Base-by-base conservation (phyloP, 2,888 invertebrate species). In the Rhamphomyia laevipes region DNA sequence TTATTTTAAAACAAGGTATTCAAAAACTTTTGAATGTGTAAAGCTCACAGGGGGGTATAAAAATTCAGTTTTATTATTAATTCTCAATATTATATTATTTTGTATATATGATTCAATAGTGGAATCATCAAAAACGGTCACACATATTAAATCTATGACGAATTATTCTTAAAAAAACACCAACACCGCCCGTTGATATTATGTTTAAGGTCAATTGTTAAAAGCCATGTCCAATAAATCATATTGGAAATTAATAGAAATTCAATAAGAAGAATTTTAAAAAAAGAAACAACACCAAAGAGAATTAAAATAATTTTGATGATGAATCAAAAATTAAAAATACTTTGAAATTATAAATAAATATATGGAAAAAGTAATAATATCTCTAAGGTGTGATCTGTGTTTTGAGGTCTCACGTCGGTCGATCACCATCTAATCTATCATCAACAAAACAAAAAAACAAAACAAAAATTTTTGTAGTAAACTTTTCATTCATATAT, bases 351-450 rank as follows among this genome's bases (percentile, higher is more conserved):
- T n/a, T n/a, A n/a, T 10, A 4, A 9, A 16, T 7, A 40, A 18
- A 40, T 10, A 17, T 10, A 17, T 17, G 4, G 17, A 35, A 37
- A 18, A 40, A 18, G 6, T 13, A 35, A 13, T 18, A 40, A 18
- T 12, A 40, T 18, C 13, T n/a, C 13, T 18, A 37, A 40, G 40
- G 40, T 40, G 42, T 45, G 45, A 49, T 49, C 45, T 37, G 45
- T 49, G 45, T 49, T 49, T 49, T 45, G 49, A 43, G 49, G 49
- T 27, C 49, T 45, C 45, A 49, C 42, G 45, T 49, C 45, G 49
- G 41, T 45, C 49, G 7, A 38, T 27, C 18, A 18, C 11, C 12
- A 12, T 40, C 18, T 40, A 40, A 40, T 40, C 40, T 11, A 40
- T 40, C 40, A 40, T 18, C 17, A 38, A 38, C 2, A 38, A 7